Base-by-base conservation (phyloP, 2,797 vertebrate genomes). In the Gobionotothen gibberifrons region DNA sequence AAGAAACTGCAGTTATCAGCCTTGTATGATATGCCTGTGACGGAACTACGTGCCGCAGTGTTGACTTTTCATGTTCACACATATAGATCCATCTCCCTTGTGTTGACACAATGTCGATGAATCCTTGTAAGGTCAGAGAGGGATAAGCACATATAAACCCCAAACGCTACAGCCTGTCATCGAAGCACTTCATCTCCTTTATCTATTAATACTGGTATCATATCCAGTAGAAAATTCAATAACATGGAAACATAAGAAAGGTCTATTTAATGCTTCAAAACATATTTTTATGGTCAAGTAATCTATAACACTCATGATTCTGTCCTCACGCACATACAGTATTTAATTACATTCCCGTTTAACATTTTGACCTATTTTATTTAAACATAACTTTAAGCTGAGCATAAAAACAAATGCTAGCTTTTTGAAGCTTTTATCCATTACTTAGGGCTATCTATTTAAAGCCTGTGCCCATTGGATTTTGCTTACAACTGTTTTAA, bases 41-140 rank as follows among this genome's bases (percentile, higher is more conserved):
- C 60, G 54, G 83, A 83, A 79, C 74, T 17, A 43, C 80, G 63
- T 63, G 76, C 71, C 55, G 76, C 74, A 4, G 44, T 87, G 89
- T 90, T 91, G 85, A 85, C 81, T 82, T 58, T 85, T 78, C 81
- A 75, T 87, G 87, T 81, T 81, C 75, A 46, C 82, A 83, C 85
- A 69, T 85, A 87, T 66, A 71, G 85, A 86, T 85, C 79, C 59
- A 32, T 65, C 75, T 65, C 55, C 39, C 52, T 39, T 1, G 54
- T 85, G 88, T 82, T 88, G 84, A 86, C 85, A 81, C 78, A 71
- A 75, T 54, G 80, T 82, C 68, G 49, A 87, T 89, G 82, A 72
- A 79, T 80, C 70, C 74, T 58, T 62, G 81, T 75, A 54, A 85
- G 84, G 84, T 89, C 85, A 79, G 68, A 49, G 74, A 60, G 17